Conservation (phyloP, 2,888 invertebrate genomes). For the Cheilosia pagana region DNA sequence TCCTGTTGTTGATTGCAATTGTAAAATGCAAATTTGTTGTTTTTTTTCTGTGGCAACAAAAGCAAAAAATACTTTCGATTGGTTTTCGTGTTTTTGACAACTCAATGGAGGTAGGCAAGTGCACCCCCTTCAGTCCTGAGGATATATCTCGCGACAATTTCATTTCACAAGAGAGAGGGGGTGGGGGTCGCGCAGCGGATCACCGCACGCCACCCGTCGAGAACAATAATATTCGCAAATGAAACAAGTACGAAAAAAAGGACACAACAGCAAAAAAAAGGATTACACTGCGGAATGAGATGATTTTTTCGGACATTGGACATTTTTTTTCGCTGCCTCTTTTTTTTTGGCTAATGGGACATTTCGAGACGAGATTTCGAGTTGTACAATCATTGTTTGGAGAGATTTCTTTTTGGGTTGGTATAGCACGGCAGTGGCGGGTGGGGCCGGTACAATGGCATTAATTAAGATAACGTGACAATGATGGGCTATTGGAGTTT, state of each 20-base stretch:
- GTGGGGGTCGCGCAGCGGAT: no score
- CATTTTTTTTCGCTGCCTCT: constrained; percentile 7
- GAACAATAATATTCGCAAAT: constrained; percentile 66
- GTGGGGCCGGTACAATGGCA: constrained; percentile 58
- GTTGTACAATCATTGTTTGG: constrained; percentile 68
- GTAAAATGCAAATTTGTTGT: constrained; percentile 72
- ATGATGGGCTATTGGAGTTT: constrained; percentile 67
- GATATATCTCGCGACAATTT: constrained; percentile 65
- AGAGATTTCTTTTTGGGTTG: constrained; percentile 69
- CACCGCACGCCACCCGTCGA: constrained; percentile 12
- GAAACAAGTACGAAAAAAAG: constrained; percentile 22
- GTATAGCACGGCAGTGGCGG: constrained; percentile 27
- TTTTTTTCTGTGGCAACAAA: constrained; percentile 5
- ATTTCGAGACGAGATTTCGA: constrained; percentile 71
- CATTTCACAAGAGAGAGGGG: constrained; percentile 45
- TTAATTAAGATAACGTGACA: constrained; percentile 75
- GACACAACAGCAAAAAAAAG: constrained; percentile 15
- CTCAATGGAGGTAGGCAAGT: constrained; percentile 37
- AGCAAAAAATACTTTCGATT: constrained; percentile 55
- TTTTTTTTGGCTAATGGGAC: constrained; percentile 61
- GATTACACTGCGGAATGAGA: constrained; percentile 48
- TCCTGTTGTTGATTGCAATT: constrained; percentile 73
- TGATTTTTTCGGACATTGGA: constrained; percentile 47
- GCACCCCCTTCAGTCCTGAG: constrained; percentile 37
- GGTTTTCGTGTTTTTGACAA: constrained; percentile 74